Base-by-base conservation (phyloP, 2,888 invertebrate genomes). In the Balanococcus diminutus region DNA sequence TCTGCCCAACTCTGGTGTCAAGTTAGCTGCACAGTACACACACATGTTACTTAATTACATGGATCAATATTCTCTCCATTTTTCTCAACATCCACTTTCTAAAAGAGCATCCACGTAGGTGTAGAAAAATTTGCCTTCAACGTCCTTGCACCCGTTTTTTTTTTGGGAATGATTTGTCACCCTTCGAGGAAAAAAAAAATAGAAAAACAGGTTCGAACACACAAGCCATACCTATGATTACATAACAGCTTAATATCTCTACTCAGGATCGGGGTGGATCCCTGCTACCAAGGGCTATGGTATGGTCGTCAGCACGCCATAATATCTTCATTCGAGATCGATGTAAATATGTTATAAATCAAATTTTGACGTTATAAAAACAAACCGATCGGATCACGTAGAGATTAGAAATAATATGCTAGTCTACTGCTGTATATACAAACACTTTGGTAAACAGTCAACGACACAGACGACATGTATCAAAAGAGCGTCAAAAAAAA, bases 331-430 rank as follows among this genome's bases (percentile, higher is more conserved):
- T 42, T 84, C 42, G 72, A 32, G 31, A 42, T 67, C 84, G 67
- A 28, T 67, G 84, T 84, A 84, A 84, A 84, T 84, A 84, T 84
- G 84, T 84, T 84, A 84, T 84, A 84, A 84, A 84, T 84, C 84
- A 84, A 84, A 84, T 72, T 84, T 28, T 84, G 84, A 84, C 84
- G 75, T 42, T 84, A 84, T 84, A 84, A 84, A 84, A 84, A 84
- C 84, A 84, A 84, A 84, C 84, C 84, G 75, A 84, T 84, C 75
- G 14, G 42, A 16, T 42, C 36, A 5, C 3, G 46, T 51, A 67
- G 39, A 75, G 84, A 84, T 84, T 84, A 84, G 84, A 72, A 72
- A 67, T 72, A 72, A 84, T 72, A 72, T 22, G 67, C 56, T 82
- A 3, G 11, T 2, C 42, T 42, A 14, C 42, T 42, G 3, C 42